phyloP scores from a whole-genome alignment of 1,140 invertebrate genomes.

The Macrobrachium rosenbergii region DNA sequence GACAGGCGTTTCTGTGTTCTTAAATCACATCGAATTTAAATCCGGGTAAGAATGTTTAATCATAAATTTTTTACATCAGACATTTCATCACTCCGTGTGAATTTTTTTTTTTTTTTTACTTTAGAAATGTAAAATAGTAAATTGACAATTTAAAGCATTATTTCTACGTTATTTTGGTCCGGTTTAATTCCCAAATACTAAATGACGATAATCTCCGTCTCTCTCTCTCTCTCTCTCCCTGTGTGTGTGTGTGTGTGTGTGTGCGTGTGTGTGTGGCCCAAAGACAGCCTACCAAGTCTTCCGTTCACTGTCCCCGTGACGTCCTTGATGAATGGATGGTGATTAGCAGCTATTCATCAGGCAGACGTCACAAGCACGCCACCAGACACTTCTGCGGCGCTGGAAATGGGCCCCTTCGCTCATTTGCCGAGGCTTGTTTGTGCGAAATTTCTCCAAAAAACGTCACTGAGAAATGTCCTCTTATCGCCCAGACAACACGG shows the following conservation, averaged over 20 bases:
- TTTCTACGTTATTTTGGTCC: neutral
- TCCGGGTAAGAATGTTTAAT: too few species aligned
- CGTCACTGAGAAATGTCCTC: too few species aligned
- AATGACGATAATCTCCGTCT: neutral
- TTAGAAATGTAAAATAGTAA: too few species aligned
- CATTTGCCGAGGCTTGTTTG: too few species aligned
- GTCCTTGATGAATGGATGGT: slow-evolving; percentile 17
- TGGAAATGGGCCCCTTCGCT: neutral
- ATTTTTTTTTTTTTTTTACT: neutral
- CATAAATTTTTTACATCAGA: too few species aligned
- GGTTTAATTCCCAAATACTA: neutral
- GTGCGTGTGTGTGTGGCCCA: neutral
- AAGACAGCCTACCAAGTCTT: too few species aligned
- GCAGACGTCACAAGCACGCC: neutral
- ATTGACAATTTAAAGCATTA: neutral
- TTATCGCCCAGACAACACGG: too few species aligned
- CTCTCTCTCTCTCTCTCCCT: neutral
- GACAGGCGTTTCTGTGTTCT: too few species aligned
- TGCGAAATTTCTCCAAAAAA: too few species aligned
- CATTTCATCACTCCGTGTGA: too few species aligned
- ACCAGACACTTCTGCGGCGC: neutral
- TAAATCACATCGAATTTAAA: too few species aligned
- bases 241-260: too few species aligned
- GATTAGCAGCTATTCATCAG: slow-evolving; percentile 29
- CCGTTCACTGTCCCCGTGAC: neutral